phyloP scores from a whole-genome alignment of 2,888 invertebrate genomes.

The Lumbricus terrestris region DNA sequence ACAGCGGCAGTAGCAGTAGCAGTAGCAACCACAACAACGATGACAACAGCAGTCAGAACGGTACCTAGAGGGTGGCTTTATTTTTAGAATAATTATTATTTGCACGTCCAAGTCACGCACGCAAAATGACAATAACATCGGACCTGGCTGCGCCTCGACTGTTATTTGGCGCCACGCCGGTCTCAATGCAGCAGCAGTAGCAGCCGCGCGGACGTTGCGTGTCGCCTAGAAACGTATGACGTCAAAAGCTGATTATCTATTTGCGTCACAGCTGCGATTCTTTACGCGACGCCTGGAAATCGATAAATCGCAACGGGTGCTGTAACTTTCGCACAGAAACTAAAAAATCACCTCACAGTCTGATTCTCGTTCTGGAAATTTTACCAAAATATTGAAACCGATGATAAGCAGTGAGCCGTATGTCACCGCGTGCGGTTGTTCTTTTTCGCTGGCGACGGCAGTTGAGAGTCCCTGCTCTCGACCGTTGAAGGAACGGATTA shows the following conservation, averaged over 20 bases:
- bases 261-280: not conserved
- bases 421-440: not conserved
- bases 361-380: not conserved
- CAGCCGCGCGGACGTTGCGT: no score
- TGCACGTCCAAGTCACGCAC: not conserved
- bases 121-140: not conserved
- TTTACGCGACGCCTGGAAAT: not conserved
- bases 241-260: not conserved
- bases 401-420: not conserved
- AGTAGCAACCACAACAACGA: no score
- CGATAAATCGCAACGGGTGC: not conserved
- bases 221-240: not conserved
- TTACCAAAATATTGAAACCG: not conserved
- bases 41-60: no score
- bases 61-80: not conserved
- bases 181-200: not conserved
- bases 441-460: not conserved
- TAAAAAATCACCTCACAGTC: not conserved
- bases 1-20: no score
- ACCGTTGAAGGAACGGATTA: not conserved
- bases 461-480: not conserved
- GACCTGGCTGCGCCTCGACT: not conserved
- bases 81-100: not conserved
- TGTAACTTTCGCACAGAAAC: not conserved
- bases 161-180: not conserved